Percentiles rank a stretch among this genome's conserved stretches.
phyloP scores from a whole-genome alignment of 2,797 vertebrate species.

The Xenops minutus region DNA sequence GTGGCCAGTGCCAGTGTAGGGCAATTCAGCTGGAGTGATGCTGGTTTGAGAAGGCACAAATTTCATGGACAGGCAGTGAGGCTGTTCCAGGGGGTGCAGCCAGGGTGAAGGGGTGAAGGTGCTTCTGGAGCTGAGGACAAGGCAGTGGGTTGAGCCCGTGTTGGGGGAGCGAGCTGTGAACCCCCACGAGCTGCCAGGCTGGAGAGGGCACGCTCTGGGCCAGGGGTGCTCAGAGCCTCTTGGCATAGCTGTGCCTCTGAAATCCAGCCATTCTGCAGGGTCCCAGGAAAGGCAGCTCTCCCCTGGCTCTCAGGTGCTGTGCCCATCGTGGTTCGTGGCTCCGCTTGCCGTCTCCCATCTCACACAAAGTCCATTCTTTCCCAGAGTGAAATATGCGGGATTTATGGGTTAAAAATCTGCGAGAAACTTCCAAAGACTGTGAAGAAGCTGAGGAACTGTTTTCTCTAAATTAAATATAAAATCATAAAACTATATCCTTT shows the following conservation, averaged over 20 bases:
- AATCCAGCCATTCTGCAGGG: background rate
- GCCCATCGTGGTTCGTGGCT: rapidly evolving
- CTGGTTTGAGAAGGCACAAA: background rate
- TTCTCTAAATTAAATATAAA: slow-evolving; percentile 47
- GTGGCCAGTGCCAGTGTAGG: background rate
- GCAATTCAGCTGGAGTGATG: background rate
- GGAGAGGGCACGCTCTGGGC: rapidly evolving
- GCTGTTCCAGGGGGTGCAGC: background rate
- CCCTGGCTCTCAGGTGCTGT: rapidly evolving
- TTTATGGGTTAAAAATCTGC: background rate
- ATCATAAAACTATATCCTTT: slow-evolving; percentile 66
- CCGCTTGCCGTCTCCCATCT: background rate
- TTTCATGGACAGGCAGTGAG: background rate
- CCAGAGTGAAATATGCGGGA: background rate
- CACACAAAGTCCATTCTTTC: background rate
- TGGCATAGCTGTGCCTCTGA: rapidly evolving
- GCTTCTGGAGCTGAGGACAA: background rate
- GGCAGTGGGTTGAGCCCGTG: background rate
- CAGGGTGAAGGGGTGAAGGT: background rate
- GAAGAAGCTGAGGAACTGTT: slow-evolving; percentile 11
- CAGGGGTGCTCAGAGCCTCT: background rate
- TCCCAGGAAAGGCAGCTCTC: background rate
- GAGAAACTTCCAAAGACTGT: background rate
- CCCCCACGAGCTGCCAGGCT: rapidly evolving
- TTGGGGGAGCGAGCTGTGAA: background rate